These are phyloP conservation scores for Brachypterus glaber DNA, from an alignment of 2,888 invertebrate species.

Conservation along the genomic window DNA sequence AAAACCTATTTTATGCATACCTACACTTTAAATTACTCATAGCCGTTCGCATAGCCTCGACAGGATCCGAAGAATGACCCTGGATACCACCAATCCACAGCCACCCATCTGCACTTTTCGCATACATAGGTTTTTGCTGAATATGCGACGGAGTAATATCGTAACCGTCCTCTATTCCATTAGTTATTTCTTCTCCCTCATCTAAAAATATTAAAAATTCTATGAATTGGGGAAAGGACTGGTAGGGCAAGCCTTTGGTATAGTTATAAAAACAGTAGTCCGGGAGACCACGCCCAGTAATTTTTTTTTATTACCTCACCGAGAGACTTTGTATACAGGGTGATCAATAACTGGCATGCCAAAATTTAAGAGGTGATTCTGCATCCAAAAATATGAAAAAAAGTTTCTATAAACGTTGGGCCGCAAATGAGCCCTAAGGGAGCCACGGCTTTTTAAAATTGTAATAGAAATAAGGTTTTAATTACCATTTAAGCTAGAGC, in stretches of 20 bases:
- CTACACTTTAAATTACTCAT: conserved; percentile 72
- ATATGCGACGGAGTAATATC: conserved; percentile 9
- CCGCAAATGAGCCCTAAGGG: too few relatives aligned
- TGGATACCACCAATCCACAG: conserved; percentile 74
- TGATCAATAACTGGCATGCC: too few relatives aligned
- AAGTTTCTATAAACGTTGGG: too few relatives aligned
- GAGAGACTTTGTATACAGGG: too few relatives aligned
- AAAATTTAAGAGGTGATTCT: too few relatives aligned
- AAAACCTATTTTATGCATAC: too few relatives aligned
- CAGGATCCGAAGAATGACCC: conserved; percentile 56
- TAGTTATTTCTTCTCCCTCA: conserved; percentile 15
- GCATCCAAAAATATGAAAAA: too few relatives aligned
- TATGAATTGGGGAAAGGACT: not conserved
- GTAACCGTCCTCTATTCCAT: not conserved
- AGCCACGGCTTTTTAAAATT: too few relatives aligned
- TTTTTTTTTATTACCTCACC: too few relatives aligned
- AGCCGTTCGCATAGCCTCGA: conserved; percentile 59
- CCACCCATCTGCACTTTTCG: conserved; percentile 58
- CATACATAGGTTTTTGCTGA: conserved; percentile 20
- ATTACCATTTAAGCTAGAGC: too few relatives aligned
- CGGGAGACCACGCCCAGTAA: too few relatives aligned
- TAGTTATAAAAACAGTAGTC: not conserved
- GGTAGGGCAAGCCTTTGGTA: not conserved
- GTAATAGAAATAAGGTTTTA: too few relatives aligned
- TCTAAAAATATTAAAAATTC: conserved; percentile 14